Base-by-base conservation (phyloP, 1,140 invertebrate genomes). In the Leucophenga varia region DNA sequence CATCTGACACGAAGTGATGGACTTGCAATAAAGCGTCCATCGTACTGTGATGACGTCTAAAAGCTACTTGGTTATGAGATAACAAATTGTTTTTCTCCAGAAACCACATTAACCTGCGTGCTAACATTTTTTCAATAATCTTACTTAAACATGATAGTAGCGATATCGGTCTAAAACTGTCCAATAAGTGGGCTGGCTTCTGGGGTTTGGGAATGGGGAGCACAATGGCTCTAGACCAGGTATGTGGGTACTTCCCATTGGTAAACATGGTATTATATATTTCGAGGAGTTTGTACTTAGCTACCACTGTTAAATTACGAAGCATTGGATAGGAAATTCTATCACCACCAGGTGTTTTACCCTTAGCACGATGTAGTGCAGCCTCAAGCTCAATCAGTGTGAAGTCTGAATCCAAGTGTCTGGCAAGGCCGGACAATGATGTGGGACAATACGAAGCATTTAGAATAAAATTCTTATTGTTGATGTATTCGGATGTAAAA, bases 121-220 rank as follows among this genome's bases (percentile, higher is more conserved):
- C 35, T 19, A 53, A 31, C 18, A 56, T 56, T 53, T 56, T 56
- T 46, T 53, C 51, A 12, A 47, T 7, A 12, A 45, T 31, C 34
- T 54, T 54, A 22, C 43, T 32, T 20, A 53, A 14, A 9, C 43
- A 51, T 2, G 52, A 21, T 3, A 54, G 42, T 44, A 55, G 13
- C 6, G 50, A 46, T 36, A 54, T 50, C 3, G 47, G 48, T 31
- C 52, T 18, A 30, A 38, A 49, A 0, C 31, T 36, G n/a, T 31
- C 12, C 22, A 48, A 18, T 35, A 41, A 31, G 12, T 42, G 31
- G 5, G 46, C 13, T 14, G 36, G 46, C 31, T 53, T 53, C 14
- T 53, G 43, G 8, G 22, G 30, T 35, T 47, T 47, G 18, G 36
- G 43, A 2, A 52, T 47, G 10, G 43, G 43, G 19, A 52, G 39